Percentiles rank a stretch among this genome's conserved stretches.
phyloP scores from a whole-genome alignment of 2,888 invertebrate genomes.

The Bibio marci region DNA sequence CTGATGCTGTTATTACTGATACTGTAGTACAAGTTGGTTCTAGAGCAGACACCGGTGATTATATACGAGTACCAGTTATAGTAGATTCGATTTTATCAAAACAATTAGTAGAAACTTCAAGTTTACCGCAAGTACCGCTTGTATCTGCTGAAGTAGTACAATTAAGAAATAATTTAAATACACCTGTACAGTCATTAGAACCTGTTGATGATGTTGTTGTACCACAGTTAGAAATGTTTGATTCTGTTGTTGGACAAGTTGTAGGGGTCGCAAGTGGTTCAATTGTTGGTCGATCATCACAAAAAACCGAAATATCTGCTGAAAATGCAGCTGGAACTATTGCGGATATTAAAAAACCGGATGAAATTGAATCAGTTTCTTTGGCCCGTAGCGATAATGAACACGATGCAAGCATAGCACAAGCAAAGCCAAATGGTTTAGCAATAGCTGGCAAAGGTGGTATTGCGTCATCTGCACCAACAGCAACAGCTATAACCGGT shows the following conservation, averaged over 20 bases:
- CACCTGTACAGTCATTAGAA: background rate
- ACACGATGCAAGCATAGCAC: conserved; percentile 27
- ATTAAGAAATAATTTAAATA: background rate
- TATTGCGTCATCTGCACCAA: background rate
- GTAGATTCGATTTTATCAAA: background rate
- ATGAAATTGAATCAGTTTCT: background rate
- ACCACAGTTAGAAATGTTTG: background rate
- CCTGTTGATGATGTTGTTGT: background rate
- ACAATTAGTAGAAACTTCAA: background rate
- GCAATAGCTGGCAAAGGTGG: background rate
- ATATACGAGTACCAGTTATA: background rate
- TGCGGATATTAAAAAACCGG: background rate
- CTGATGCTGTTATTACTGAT: background rate
- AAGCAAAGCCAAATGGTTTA: conserved; percentile 26
- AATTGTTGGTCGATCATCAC: background rate
- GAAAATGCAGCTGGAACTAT: background rate
- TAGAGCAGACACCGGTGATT: no score
- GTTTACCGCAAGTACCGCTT: background rate
- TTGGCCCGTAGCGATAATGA: background rate
- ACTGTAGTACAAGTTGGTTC: background rate
- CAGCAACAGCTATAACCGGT: conserved; percentile 33
- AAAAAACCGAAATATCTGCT: background rate
- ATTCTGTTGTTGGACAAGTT: background rate
- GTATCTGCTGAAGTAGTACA: background rate
- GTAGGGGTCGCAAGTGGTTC: background rate